Evolutionary conservation across 2,888 invertebrate genomes (phyloP).

Genomic region (Hydrotaea diabolus): DNA sequence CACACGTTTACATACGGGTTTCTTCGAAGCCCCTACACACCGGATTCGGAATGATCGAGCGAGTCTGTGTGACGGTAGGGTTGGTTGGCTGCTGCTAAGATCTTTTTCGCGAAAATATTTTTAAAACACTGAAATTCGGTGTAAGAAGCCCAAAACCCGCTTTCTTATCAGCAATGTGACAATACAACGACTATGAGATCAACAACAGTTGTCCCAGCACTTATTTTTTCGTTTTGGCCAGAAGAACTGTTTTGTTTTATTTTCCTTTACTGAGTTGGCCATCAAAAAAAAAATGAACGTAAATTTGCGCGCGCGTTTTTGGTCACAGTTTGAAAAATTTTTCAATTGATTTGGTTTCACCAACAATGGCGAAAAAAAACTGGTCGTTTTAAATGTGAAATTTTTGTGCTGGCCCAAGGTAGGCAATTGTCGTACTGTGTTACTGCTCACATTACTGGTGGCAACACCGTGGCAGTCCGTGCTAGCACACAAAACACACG

Average conservation of each 20-base stretch:
- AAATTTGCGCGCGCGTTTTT: constrained; percentile 66
- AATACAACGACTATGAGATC: neutral
- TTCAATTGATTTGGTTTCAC: constrained; percentile 24
- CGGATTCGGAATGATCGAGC: neutral
- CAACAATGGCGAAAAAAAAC: neutral
- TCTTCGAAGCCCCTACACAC: neutral
- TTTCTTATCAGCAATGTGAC: no score
- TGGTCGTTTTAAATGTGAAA: neutral
- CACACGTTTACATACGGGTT: no score
- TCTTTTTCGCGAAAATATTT: constrained; percentile 33
- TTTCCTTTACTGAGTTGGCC: neutral
- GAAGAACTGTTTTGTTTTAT: neutral
- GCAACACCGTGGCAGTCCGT: constrained; percentile 44
- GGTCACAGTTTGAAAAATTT: constrained; percentile 64
- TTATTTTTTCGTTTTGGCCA: neutral
- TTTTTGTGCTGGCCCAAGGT: constrained; percentile 12
- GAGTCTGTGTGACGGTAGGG: neutral
- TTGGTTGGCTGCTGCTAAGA: neutral
- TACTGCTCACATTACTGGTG: constrained; percentile 7
- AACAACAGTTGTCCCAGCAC: neutral
- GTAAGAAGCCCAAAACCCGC: neutral
- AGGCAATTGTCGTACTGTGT: neutral
- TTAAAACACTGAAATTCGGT: constrained; percentile 4
- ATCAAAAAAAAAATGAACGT: constrained; percentile 48
- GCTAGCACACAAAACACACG: constrained; percentile 57